Base-by-base conservation (phyloP, 1,140 invertebrate species). In the Drosophila leontia region DNA sequence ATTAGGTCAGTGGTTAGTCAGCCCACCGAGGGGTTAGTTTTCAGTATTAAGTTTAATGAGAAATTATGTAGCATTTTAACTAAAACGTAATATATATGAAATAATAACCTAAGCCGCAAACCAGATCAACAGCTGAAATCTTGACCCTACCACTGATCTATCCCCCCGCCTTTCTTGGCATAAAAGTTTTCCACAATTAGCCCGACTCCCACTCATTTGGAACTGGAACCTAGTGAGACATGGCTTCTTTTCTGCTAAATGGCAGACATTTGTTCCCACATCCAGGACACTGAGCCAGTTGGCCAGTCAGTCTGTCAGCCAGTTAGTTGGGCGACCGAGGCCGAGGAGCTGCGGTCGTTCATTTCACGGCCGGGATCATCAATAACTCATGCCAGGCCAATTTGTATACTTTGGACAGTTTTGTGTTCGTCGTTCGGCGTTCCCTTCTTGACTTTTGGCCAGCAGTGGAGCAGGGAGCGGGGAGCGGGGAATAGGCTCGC, bases 341-440 rank as follows among this genome's bases (percentile, higher is more conserved):
- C 9, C 29, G 32, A 42, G 60, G 67, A 65, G 75, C 80, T 69
- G 69, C 45, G 80, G 84, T 84, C 77, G 81, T 88, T 80, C 84
- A 84, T 88, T 88, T 90, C 85, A 88, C 80, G 81, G 86, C 74
- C 80, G 78, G 70, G 75, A 88, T 88, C 85, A 88, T 88, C 85
- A 88, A 88, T 88, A 88, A 88, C 85, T 88, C 85, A 88, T 88
- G 85, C 81, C 81, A 69, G 75, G 78, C 85, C 85, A 88, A 88
- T 88, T 88, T 88, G 85, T 88, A 88, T 90, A 88, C 85, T 88
- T 80, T 85, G 85, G 85, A 88, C 84, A 88, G 84, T 90, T 88
- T 88, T 88, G 72, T 79, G 80, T 84, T 80, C 79, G 75, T 26
- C 47, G 32, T 51, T 71, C 56, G 62, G 41, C 48, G 37, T 55